Base-by-base conservation (phyloP, 2,113 vertebrate species). In the Suncus etruscus region DNA sequence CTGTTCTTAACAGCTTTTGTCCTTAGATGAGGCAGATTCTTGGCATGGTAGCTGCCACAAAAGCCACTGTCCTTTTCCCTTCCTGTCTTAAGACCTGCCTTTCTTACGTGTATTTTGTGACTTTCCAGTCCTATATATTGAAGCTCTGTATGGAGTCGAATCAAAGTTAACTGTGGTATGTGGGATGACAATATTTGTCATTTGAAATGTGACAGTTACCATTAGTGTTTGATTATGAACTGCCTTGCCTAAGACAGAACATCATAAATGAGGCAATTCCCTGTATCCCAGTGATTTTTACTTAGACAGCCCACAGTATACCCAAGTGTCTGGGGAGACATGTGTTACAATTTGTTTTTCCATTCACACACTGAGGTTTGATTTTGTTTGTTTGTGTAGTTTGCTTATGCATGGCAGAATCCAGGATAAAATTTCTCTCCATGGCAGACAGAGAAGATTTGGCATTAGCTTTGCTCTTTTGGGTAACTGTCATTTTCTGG, bases 1-100 rank as follows among this genome's bases (percentile, higher is more conserved):
- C 74, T 83, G 68, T 87, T 20, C 81, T 72, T 72, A 39, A 27
- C 91, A 96, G 89, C 91, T 93, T 96, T 88, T 94, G 94, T 92
- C 93, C 94, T 95, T 66, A 0, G 10, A 4, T 31, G 1, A 0
- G 45, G 92, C 84, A 88, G 89, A 76, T 25, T 8, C 8, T 51
- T 63, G 50, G 31, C 87, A 91, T 18, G 45, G 65, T 0, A 0
- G 15, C 48, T 51, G 7, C 73, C 54, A 7, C 27, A 47, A n/a
- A 88, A 66, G 18, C 8, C 27, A 22, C 29, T 29, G 20, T 47
- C 29, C 16, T 29, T 27, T 48, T 63, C 18, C 5, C 0, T 0
- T 10, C 5, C 32, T 25, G 66, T 18, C 72, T 39, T 12, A 50
- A 66, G 31, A 45, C 18, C 22, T 31, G 32, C 1, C 73, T 94